Evolutionary conservation across 2,888 invertebrate genomes (phyloP).

Genomic region (Parnassius smintheus): DNA sequence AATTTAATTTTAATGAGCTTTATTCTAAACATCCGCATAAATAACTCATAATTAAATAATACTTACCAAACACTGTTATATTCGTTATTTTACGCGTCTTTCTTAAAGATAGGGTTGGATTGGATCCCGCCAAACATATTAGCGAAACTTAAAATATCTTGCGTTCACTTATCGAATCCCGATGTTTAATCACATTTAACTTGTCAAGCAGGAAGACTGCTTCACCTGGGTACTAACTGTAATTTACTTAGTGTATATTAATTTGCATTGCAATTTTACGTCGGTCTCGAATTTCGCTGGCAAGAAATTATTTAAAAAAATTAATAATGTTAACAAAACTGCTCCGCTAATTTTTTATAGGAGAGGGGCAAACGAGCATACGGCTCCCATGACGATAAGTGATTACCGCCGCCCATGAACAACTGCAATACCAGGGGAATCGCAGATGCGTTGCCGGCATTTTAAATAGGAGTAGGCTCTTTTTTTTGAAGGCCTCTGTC

Average conservation of each 20-base stretch:
- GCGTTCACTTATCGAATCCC: slow-evolving; percentile 3
- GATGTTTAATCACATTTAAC: slow-evolving; percentile 26
- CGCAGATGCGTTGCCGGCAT: too few relatives aligned
- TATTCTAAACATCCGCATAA: too few relatives aligned
- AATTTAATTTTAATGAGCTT: too few relatives aligned
- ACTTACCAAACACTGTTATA: too few relatives aligned
- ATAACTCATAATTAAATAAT: too few relatives aligned
- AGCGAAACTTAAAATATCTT: slow-evolving; percentile 12
- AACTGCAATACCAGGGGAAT: too few relatives aligned
- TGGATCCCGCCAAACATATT: slow-evolving; percentile 2
- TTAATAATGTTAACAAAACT: slow-evolving; percentile 57
- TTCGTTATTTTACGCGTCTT: neutral
- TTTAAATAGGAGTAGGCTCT: too few relatives aligned
- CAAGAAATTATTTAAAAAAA: slow-evolving; percentile 55
- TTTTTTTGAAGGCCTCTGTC: too few relatives aligned
- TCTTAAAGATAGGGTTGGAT: too few relatives aligned
- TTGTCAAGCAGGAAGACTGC: slow-evolving; percentile 34
- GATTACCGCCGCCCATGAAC: too few relatives aligned
- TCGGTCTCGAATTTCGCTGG: slow-evolving; percentile 44
- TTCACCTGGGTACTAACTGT: slow-evolving; percentile 46
- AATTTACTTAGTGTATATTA: slow-evolving; percentile 59
- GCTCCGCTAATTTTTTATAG: slow-evolving; percentile 52
- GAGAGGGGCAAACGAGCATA: too few relatives aligned
- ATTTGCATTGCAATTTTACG: slow-evolving; percentile 47
- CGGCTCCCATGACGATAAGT: too few relatives aligned